These are phyloP conservation scores for Neodontobutis hainanensis DNA, from an alignment of 2,113 vertebrate species.

Conservation along the genomic window DNA sequence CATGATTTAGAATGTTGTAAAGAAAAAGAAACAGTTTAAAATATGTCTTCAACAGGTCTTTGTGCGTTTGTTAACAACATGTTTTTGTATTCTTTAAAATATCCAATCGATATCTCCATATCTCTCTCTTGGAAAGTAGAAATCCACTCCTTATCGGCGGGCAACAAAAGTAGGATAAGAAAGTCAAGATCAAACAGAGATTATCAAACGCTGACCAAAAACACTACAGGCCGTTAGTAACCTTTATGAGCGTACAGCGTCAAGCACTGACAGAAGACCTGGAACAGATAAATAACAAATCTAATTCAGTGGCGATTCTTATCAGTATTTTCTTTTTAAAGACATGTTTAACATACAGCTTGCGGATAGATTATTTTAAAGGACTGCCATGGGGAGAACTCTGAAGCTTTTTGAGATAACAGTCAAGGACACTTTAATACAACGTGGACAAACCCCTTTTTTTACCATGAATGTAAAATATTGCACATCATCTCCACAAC, in stretches of 20 bases:
- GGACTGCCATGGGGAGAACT: neutral
- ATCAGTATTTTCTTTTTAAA: neutral
- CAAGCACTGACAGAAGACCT: neutral
- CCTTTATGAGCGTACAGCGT: constrained; percentile 20
- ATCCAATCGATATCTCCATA: neutral
- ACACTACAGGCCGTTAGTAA: neutral
- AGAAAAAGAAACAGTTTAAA: neutral
- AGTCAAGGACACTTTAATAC: neutral
- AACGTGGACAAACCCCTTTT: no score
- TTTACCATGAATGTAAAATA: no score
- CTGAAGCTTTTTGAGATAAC: constrained; percentile 6
- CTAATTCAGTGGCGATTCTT: neutral
- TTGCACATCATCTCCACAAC: no score
- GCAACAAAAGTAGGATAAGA: constrained; percentile 21
- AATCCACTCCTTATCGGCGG: constrained; percentile 20
- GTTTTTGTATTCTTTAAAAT: constrained; percentile 7
- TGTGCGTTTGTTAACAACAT: neutral
- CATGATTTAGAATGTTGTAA: no score
- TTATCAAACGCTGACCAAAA: constrained; percentile 7
- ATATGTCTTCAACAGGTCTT: neutral
- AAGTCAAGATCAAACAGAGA: constrained; percentile 40
- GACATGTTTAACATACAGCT: neutral
- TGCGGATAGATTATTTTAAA: constrained; percentile 4
- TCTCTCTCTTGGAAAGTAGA: neutral
- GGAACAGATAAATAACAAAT: neutral